These are phyloP conservation scores for Aphidius ervi DNA, from an alignment of 1,140 invertebrate species.

Conservation along the genomic window DNA sequence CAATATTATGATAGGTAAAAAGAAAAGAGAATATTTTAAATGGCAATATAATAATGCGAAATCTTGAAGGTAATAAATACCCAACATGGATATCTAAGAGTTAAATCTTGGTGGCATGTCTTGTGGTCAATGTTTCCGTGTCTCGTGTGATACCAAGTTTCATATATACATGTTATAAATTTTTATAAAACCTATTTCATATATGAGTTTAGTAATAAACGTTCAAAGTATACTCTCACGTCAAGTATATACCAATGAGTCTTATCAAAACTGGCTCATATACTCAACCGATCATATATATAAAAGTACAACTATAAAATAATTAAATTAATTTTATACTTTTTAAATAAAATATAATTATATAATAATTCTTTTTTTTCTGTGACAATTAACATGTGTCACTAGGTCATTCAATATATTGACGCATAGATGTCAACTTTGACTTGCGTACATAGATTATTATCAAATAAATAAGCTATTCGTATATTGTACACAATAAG, in stretches of 20 bases:
- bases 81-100: conserved; percentile 38
- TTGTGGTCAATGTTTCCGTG: conserved; percentile 34
- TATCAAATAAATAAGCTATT: conserved; percentile 6
- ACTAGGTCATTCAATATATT: conserved; percentile 12
- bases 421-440: conserved; percentile 11
- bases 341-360: no score
- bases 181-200: conserved; percentile 5
- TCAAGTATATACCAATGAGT: conserved; percentile 18
- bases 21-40: conserved; percentile 40
- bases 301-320: neutral
- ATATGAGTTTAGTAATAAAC: neutral
- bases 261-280: conserved; percentile 17
- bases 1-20: conserved; percentile 32
- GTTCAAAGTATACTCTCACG: conserved; percentile 11
- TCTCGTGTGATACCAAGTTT: conserved; percentile 43
- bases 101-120: conserved; percentile 48
- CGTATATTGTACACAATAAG: conserved; percentile 2
- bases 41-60: conserved; percentile 50
- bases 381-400: conserved; percentile 1
- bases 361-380: no score
- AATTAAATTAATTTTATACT: neutral
- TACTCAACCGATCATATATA: neutral
- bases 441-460: conserved; percentile 15
- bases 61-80: conserved; percentile 49
- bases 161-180: conserved; percentile 18